A percentile compares a stretch with the other conserved stretches of the same genome.
These are phyloP conservation scores for Drosophila arizonae DNA, from an alignment of 1,140 invertebrate species.

Conservation along the genomic window DNA sequence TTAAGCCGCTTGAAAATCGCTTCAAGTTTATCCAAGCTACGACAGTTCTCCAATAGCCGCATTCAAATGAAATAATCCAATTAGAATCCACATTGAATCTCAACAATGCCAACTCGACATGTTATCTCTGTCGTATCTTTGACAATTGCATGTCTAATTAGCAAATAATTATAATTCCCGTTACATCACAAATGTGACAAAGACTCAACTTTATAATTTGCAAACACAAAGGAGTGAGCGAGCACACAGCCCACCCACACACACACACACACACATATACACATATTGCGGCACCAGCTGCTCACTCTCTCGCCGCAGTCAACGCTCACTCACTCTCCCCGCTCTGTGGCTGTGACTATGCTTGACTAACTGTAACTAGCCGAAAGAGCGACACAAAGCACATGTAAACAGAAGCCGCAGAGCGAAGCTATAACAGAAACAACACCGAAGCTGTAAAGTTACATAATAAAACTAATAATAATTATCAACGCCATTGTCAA, in stretches of 20 bases:
- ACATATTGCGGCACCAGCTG: neutral
- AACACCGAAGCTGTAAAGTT: slow-evolving; percentile 58
- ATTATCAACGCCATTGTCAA: slow-evolving; percentile 77
- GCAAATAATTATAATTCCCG: slow-evolving; percentile 48
- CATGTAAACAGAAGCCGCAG: slow-evolving; percentile 49
- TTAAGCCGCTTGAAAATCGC: neutral
- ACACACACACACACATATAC: neutral
- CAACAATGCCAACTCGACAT: neutral
- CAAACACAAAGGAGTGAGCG: slow-evolving; percentile 26
- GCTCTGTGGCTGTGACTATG: no score
- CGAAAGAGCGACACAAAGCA: slow-evolving; percentile 53
- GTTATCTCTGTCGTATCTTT: neutral
- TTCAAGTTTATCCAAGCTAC: neutral
- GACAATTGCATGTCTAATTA: slow-evolving; percentile 52
- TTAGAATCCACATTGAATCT: neutral
- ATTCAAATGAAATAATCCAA: neutral
- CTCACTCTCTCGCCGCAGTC: neutral
- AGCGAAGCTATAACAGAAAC: slow-evolving; percentile 14
- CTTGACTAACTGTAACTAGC: slow-evolving; percentile 44
- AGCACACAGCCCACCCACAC: neutral
- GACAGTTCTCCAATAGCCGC: neutral
- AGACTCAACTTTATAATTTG: slow-evolving; percentile 45
- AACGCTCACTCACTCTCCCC: slow-evolving; percentile 5
- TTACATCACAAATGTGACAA: slow-evolving; percentile 45
- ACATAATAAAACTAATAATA: slow-evolving; percentile 80